Base-by-base conservation (phyloP, 2,888 invertebrate genomes). In the Latrodectus elegans region DNA sequence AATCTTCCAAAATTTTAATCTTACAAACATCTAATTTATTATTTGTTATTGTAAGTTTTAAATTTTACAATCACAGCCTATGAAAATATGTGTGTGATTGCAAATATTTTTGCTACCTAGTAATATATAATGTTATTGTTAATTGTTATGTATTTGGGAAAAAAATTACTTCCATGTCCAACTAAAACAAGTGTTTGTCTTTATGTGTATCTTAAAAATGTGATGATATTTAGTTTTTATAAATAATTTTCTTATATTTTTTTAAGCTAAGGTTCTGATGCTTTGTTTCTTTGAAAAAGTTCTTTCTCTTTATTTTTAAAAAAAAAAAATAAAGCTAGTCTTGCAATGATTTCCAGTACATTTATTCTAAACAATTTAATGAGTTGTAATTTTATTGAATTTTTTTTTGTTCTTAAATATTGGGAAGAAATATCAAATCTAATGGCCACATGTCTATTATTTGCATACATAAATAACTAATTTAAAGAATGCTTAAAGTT, bases 71-170 rank as follows among this genome's bases (percentile, higher is more conserved):
- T 70, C 76, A 64, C 75, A 38, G 38, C 76, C 72, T 83, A 60
- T 55, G 76, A 53, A 67, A 75, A 68, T 38, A 26, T 70, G 55
- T 83, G 72, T 51, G 65, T 14, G 65, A 51, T 80, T 81, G 26
- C 64, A 71, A 83, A 55, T 83, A 83, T 83, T 83, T 70, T 83
- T 83, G 75, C 49, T 83, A 83, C 76, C 76, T 77, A 74, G 73
- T 82, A 38, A 73, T 82, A 76, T 83, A 71, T 53, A 83, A 60
- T 71, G 83, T 76, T 83, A 68, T 65, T 82, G 83, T 76, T 76
- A 52, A 51, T 76, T 75, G 51, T 71, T 71, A 75, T 83, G 68
- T 70, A 83, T 83, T 71, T 83, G 74, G 60, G 55, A 71, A 55
- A 51, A 75, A 68, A n/a, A 52, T 71, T 76, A 55, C 22, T 9